Evolutionary conservation across 35 echinoderm and acorn worm genomes (phyloP).

Genomic region (Diadema setosum): DNA sequence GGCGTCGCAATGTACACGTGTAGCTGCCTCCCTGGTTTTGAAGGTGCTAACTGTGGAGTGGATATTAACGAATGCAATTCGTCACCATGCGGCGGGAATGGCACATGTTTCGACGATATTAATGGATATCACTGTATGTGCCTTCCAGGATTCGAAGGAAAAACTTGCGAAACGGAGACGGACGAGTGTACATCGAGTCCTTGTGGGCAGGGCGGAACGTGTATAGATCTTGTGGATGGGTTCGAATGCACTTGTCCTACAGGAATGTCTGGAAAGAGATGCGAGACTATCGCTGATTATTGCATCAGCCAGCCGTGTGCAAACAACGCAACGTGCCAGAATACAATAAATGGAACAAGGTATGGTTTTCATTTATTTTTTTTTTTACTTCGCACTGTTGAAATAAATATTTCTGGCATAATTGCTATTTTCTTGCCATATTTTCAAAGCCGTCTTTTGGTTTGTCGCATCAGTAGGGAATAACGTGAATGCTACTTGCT

Average conservation of each 20-base stretch:
- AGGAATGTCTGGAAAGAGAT: background rate
- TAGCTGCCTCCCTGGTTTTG: constrained; percentile 54
- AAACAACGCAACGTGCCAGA: constrained; percentile 42
- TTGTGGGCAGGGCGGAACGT: constrained; percentile 54
- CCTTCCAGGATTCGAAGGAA: constrained; percentile 50
- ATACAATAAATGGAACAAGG: background rate
- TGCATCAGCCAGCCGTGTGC: constrained; percentile 33
- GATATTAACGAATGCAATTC: constrained; percentile 61
- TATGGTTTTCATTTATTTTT: too few relatives aligned
- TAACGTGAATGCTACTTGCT: too few relatives aligned
- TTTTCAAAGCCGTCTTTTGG: too few relatives aligned
- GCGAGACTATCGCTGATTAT: constrained; percentile 5
- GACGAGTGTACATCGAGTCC: constrained; percentile 43
- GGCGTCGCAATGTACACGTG: constrained; percentile 36
- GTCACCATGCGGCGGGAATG: constrained; percentile 55
- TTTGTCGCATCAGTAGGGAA: too few relatives aligned
- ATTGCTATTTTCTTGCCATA: too few relatives aligned
- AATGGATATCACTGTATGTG: constrained; percentile 52
- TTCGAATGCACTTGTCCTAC: constrained; percentile 39
- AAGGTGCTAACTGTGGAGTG: constrained; percentile 52
- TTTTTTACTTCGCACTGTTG: too few relatives aligned
- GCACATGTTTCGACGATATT: constrained; percentile 50
- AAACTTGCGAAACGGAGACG: constrained; percentile 36
- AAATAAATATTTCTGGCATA: too few relatives aligned
- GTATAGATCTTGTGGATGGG: constrained; percentile 42